Evolutionary conservation across 2,888 invertebrate species (phyloP).

Genomic region (Lycia hirtaria): DNA sequence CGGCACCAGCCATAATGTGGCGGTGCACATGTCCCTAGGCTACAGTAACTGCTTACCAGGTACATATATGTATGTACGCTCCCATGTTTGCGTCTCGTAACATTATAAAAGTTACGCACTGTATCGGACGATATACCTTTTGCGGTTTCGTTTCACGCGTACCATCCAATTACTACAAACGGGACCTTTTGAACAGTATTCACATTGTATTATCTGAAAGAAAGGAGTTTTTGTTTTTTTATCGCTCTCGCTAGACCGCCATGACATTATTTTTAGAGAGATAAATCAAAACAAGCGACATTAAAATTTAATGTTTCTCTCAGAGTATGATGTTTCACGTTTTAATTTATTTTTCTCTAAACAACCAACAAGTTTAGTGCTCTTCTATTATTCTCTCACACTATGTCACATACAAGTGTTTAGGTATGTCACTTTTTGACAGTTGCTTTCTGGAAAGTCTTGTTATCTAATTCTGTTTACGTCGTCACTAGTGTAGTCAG

Average conservation of each 20-base stretch:
- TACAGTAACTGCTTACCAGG: constrained; percentile 24
- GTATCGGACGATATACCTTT: constrained; percentile 16
- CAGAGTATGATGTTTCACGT: too few relatives aligned
- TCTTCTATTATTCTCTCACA: not conserved
- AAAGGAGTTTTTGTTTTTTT: constrained; percentile 18
- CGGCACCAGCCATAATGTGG: constrained; percentile 32
- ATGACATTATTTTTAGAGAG: not conserved
- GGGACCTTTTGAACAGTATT: constrained; percentile 5
- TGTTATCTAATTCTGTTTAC: not conserved
- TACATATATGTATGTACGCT: constrained; percentile 2
- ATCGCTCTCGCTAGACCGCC: constrained; percentile 3
- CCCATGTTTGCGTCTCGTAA: constrained; percentile 25
- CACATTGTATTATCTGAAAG: constrained; percentile 7
- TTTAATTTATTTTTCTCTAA: not conserved
- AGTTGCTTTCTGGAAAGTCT: not conserved
- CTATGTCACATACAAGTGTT: not conserved
- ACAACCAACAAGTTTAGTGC: not conserved
- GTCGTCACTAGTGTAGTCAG: not conserved
- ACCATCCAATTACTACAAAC: constrained; percentile 26
- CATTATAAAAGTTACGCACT: constrained; percentile 29
- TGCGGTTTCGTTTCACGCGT: constrained; percentile 25
- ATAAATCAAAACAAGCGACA: too few relatives aligned
- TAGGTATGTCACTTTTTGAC: not conserved
- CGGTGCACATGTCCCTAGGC: constrained; percentile 24
- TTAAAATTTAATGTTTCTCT: too few relatives aligned